Evolutionary conservation across 2,113 vertebrate species (phyloP).

Genomic region (Morone saxatilis): DNA sequence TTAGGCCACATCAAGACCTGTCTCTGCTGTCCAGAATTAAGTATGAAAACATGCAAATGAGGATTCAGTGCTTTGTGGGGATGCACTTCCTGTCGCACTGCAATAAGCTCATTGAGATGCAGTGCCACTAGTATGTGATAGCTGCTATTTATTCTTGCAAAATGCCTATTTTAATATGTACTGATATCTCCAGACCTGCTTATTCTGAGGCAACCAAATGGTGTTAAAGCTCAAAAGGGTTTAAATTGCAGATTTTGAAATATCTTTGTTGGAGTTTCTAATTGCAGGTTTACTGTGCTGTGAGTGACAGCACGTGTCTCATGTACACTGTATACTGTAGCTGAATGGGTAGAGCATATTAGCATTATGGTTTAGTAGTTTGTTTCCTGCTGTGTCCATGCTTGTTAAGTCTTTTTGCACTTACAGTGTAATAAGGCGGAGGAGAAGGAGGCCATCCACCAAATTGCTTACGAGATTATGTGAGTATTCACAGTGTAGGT

Average conservation of each 20-base stretch:
- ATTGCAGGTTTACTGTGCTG: neutral
- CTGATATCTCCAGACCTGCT: constrained; percentile 23
- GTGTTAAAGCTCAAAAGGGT: constrained; percentile 11
- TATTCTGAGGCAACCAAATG: constrained; percentile 18
- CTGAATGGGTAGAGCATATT: neutral
- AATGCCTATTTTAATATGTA: constrained; percentile 50
- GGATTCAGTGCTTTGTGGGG: constrained; percentile 52
- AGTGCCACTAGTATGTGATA: constrained; percentile 68
- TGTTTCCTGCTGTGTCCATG: constrained; percentile 33
- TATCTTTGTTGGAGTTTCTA: neutral
- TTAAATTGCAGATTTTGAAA: constrained; percentile 15
- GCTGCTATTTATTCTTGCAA: constrained; percentile 63
- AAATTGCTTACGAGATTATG: constrained; percentile 24
- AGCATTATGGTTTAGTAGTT: neutral
- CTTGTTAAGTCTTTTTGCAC: constrained; percentile 26
- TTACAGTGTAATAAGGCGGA: constrained; percentile 31
- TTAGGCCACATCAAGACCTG: constrained; percentile 84
- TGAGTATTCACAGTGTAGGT: constrained; percentile 16
- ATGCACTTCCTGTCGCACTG: constrained; percentile 73
- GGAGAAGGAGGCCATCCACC: constrained; percentile 15
- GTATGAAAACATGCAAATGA: constrained; percentile 85
- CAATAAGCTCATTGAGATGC: constrained; percentile 82
- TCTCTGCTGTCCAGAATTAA: constrained; percentile 80
- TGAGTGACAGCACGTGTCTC: constrained; percentile 9
- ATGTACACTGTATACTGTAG: neutral